These are phyloP conservation scores for Crocodylus rhombifer DNA, from an alignment of 2,797 vertebrate genomes.

Conservation along the genomic window DNA sequence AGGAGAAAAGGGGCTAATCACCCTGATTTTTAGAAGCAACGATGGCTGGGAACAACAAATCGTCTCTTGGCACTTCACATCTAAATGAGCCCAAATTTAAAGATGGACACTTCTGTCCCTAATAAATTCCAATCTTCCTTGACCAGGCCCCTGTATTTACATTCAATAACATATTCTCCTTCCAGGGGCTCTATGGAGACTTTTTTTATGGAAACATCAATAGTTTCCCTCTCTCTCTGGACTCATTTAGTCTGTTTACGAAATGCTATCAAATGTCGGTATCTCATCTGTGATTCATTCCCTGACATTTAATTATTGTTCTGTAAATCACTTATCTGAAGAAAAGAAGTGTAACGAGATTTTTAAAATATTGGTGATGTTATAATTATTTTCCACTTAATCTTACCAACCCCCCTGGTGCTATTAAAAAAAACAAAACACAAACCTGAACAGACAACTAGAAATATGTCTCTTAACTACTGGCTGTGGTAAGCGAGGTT, in stretches of 20 bases:
- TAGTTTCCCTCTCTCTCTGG: constrained; percentile 50
- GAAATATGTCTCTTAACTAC: background rate
- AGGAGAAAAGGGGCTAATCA: background rate
- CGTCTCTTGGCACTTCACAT: background rate
- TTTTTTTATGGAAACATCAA: constrained; percentile 45
- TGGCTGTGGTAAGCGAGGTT: background rate
- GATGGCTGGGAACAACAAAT: background rate
- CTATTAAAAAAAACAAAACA: background rate
- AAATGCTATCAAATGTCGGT: constrained; percentile 49
- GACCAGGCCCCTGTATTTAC: background rate
- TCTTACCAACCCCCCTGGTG: background rate
- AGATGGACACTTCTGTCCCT: background rate
- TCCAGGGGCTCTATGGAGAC: constrained; percentile 12
- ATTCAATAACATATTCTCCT: constrained; percentile 9
- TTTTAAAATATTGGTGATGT: constrained; percentile 23
- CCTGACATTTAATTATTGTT: constrained; percentile 67
- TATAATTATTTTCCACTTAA: constrained; percentile 33
- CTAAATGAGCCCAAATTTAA: background rate
- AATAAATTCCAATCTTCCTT: background rate
- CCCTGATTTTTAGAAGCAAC: background rate
- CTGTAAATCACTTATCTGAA: constrained; percentile 37
- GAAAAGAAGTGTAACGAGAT: background rate
- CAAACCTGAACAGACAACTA: background rate
- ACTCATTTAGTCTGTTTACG: constrained; percentile 65
- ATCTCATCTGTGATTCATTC: constrained; percentile 51